Conservation (phyloP, 2,113 vertebrate species). For the Ondatra zibethicus region DNA sequence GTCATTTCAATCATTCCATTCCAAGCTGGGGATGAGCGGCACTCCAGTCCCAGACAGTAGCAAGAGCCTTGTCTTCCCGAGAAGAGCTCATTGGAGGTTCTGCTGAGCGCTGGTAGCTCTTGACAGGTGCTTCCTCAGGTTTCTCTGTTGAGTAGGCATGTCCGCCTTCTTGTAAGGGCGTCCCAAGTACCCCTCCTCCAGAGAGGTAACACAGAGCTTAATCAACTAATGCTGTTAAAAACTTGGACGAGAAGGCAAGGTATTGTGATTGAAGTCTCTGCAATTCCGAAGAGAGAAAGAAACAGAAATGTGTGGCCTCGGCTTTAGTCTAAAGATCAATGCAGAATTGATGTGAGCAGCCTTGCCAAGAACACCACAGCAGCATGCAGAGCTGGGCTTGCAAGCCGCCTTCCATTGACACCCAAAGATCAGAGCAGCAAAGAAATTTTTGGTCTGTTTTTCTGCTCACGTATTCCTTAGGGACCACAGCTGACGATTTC, state of each 20-base stretch:
- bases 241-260: neutral
- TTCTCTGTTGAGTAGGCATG: neutral
- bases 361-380: slow-evolving; percentile 40
- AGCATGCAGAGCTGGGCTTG: slow-evolving; percentile 6
- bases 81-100: neutral
- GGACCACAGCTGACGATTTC: slow-evolving; percentile 77
- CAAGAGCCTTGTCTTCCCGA: neutral
- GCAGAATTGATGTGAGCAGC: slow-evolving; percentile 1
- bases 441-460: slow-evolving; percentile 63
- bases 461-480: slow-evolving; percentile 73
- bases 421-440: slow-evolving; percentile 75
- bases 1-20: neutral
- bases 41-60: neutral
- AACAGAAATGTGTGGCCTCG: slow-evolving; percentile 44
- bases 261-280: neutral
- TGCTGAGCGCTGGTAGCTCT: neutral
- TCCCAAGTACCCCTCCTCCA: neutral
- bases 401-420: slow-evolving; percentile 70
- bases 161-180: neutral
- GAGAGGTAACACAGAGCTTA: neutral
- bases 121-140: neutral
- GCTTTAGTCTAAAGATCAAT: slow-evolving; percentile 57
- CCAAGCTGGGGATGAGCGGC: neutral
- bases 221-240: slow-evolving; percentile 23
- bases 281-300: neutral